Conservation (phyloP, 2,113 vertebrate species). For the Terrapene triunguis region DNA sequence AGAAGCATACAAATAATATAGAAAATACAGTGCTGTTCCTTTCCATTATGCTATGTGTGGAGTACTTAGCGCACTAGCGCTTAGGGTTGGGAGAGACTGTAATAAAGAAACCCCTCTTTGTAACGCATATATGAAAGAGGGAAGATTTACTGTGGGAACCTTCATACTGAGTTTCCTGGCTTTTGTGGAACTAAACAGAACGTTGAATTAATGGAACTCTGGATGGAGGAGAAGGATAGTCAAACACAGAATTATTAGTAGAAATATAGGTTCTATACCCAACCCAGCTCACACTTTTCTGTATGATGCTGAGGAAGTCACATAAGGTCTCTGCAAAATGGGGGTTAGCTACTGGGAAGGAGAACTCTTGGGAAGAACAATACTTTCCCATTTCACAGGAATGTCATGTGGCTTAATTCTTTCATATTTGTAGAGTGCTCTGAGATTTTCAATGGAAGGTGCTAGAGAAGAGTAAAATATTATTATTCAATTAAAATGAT, state of each 20-base stretch:
- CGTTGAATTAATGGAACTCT: neutral
- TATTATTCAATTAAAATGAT: neutral
- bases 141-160: neutral
- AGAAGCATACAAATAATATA: neutral
- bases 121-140: neutral
- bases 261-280: neutral
- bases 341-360: neutral
- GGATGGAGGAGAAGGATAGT: neutral
- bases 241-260: neutral
- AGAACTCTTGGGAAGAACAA: neutral
- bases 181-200: neutral
- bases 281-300: neutral
- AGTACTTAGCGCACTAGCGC: neutral
- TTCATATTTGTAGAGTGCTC: neutral
- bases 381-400: neutral
- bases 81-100: neutral
- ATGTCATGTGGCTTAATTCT: neutral
- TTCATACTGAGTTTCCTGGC: neutral
- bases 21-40: neutral
- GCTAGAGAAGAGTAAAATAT: neutral
- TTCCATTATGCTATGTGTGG: neutral
- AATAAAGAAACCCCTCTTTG: neutral
- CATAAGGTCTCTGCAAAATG: accelerated
- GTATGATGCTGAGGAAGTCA: neutral
- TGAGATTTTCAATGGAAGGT: neutral